Conservation (phyloP, 2,797 vertebrate species). For the Peromyscus aztecus region DNA sequence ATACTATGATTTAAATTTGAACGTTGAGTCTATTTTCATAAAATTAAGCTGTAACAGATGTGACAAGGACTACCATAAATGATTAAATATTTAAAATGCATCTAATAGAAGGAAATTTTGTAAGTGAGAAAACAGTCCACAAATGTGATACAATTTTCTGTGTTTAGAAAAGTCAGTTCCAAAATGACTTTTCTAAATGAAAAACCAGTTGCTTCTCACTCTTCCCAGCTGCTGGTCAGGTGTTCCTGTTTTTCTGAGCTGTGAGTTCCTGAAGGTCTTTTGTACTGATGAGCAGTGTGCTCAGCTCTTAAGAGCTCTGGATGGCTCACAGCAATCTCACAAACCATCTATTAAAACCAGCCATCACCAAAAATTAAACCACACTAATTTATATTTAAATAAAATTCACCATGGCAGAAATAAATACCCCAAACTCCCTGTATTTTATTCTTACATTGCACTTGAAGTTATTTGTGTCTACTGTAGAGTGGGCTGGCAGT, state of each 20-base stretch:
- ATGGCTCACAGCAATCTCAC: neutral
- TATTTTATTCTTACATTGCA: neutral
- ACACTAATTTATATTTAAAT: neutral
- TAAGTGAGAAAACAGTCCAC: neutral
- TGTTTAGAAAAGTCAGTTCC: neutral
- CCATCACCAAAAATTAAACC: neutral
- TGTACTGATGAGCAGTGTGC: neutral
- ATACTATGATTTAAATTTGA: slow-evolving; percentile 34
- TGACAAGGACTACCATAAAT: neutral
- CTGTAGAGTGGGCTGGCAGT: neutral
- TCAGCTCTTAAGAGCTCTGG: neutral
- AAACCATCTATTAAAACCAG: slow-evolving; percentile 39
- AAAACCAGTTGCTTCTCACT: neutral
- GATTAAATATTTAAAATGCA: slow-evolving; percentile 37
- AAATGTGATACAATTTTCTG: neutral
- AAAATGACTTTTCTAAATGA: neutral
- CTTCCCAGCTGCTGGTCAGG: neutral
- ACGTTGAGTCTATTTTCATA: slow-evolving; percentile 13
- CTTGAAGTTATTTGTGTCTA: neutral
- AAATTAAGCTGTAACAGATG: slow-evolving; percentile 14
- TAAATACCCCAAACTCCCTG: neutral
- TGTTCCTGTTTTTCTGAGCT: neutral
- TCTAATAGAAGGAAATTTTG: slow-evolving; percentile 12
- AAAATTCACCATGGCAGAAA: neutral
- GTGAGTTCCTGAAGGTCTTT: neutral